Conservation (phyloP, 2,888 invertebrate genomes). For the Leptinotarsa haldemani region DNA sequence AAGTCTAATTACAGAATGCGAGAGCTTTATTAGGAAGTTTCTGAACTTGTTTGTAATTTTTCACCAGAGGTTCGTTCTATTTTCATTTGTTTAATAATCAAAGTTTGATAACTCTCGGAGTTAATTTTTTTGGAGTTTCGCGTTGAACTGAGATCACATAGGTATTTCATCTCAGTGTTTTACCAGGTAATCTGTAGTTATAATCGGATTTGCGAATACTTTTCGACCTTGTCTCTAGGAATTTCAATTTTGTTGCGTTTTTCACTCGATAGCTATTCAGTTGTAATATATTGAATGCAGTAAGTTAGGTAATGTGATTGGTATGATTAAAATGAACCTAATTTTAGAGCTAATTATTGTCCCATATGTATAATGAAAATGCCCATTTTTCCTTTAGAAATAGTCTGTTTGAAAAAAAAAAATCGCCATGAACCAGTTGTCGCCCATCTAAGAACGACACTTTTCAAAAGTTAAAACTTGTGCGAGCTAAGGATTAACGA, state of each 20-base stretch:
- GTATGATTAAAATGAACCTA: no score
- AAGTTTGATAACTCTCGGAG: conserved; percentile 8
- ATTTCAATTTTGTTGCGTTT: background rate
- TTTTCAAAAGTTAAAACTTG: no score
- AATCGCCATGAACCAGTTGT: no score
- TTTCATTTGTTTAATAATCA: conserved; percentile 1
- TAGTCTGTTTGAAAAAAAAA: no score
- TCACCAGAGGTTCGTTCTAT: background rate
- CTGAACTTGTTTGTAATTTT: conserved; percentile 14
- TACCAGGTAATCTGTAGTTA: background rate
- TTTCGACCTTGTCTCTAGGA: background rate
- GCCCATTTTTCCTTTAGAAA: no score
- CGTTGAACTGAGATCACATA: background rate
- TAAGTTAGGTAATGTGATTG: no score
- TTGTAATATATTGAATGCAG: no score
- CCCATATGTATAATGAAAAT: no score
- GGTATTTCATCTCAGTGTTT: background rate
- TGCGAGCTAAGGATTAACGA: no score
- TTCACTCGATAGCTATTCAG: no score
- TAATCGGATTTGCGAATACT: background rate
- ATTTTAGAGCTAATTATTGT: no score
- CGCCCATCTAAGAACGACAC: no score
- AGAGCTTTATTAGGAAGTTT: conserved; percentile 34
- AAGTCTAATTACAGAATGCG: conserved; percentile 34
- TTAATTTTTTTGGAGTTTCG: background rate